Evolutionary conservation across 2,888 invertebrate species (phyloP).

Genomic region (Thumatha senex): DNA sequence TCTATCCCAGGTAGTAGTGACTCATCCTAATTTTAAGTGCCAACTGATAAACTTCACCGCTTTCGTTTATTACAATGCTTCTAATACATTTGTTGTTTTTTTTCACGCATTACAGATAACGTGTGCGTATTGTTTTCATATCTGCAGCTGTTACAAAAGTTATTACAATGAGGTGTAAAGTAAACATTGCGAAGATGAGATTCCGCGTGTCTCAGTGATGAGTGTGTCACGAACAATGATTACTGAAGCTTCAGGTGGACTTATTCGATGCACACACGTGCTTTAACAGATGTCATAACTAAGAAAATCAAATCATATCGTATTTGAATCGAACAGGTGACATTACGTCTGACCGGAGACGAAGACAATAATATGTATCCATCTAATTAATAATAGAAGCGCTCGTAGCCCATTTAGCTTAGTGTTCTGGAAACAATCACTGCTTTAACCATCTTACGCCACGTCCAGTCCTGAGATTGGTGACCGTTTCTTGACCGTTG

Average conservation of each 20-base stretch:
- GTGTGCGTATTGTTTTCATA: slow-evolving; percentile 46
- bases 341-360: background rate
- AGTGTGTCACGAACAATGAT: slow-evolving; percentile 68
- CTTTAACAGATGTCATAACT: slow-evolving; percentile 19
- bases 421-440: too few relatives aligned
- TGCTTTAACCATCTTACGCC: too few relatives aligned
- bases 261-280: slow-evolving; percentile 49
- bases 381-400: background rate
- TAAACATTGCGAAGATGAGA: slow-evolving; percentile 64
- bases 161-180: slow-evolving; percentile 58
- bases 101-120: slow-evolving; percentile 59
- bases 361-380: background rate
- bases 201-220: slow-evolving; percentile 56
- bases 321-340: slow-evolving; percentile 32
- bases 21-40: slow-evolving; percentile 27
- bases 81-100: slow-evolving; percentile 53
- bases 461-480: too few relatives aligned
- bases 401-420: background rate
- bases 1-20: slow-evolving; percentile 23
- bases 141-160: slow-evolving; percentile 58
- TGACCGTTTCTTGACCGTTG: too few relatives aligned
- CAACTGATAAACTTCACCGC: slow-evolving; percentile 28
- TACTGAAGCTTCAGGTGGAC: slow-evolving; percentile 62
- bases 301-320: slow-evolving; percentile 5
- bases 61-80: slow-evolving; percentile 39